Evolutionary conservation across 1,140 invertebrate genomes (phyloP).

Genomic region (Centruroides sculpturatus): DNA sequence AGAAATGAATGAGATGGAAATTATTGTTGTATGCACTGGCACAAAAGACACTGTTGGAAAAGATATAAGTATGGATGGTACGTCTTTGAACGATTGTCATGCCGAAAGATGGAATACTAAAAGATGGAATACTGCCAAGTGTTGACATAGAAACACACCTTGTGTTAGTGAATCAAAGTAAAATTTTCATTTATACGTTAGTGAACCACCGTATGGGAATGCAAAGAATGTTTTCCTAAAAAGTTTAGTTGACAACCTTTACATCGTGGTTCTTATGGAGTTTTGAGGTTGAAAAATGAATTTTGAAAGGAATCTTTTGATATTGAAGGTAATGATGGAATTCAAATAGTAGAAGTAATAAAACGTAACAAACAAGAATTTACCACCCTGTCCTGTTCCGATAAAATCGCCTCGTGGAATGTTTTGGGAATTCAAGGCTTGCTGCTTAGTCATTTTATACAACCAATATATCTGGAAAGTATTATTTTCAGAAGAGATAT

Average conservation of each 20-base stretch:
- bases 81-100: conserved; percentile 34
- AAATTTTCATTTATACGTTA: conserved; percentile 85
- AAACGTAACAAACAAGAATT: conserved; percentile 11
- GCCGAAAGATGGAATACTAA: no score
- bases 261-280: conserved; percentile 57
- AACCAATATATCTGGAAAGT: conserved; percentile 33
- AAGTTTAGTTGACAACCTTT: conserved; percentile 50
- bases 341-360: conserved; percentile 36
- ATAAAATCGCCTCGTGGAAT: conserved; percentile 37
- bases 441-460: conserved; percentile 28
- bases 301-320: conserved; percentile 24
- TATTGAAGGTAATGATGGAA: conserved; percentile 18
- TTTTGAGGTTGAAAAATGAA: conserved; percentile 23
- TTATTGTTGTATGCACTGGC: conserved; percentile 32
- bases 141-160: no score
- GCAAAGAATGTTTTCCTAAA: conserved; percentile 18
- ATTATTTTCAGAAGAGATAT: conserved; percentile 30
- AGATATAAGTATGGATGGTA: conserved; percentile 32
- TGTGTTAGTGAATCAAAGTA: no score
- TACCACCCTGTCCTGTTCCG: conserved; percentile 35
- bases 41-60: conserved; percentile 31
- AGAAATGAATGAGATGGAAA: conserved; percentile 24
- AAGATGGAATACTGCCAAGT: no score
- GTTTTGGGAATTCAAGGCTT: conserved; percentile 35
- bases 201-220: conserved; percentile 93